phyloP scores from a whole-genome alignment of 2,888 invertebrate species.

The Papilio elwesi region DNA sequence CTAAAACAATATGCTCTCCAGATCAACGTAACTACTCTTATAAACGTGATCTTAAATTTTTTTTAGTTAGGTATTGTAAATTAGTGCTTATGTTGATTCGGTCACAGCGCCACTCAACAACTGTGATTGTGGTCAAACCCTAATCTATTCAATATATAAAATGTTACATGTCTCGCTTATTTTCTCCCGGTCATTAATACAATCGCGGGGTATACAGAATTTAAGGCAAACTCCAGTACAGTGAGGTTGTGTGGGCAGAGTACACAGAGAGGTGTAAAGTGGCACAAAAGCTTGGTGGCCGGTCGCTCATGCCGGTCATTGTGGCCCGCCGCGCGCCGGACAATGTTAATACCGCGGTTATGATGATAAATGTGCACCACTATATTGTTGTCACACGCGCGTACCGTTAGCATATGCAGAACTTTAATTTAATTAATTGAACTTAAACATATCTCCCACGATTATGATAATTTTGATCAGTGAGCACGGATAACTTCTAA shows the following conservation, averaged over 20 bases:
- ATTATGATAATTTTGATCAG: too few species aligned
- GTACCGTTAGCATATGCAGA: conserved; percentile 54
- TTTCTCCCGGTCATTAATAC: background rate
- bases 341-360: conserved; percentile 62
- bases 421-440: background rate
- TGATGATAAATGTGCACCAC: conserved; percentile 78
- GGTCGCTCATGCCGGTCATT: conserved; percentile 39
- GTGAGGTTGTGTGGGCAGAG: background rate
- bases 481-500: background rate
- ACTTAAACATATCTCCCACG: too few species aligned
- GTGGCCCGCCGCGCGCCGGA: conserved; percentile 47
- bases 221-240: background rate
- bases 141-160: background rate
- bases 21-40: too few species aligned
- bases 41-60: too few species aligned
- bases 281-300: conserved; percentile 20
- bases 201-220: background rate
- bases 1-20: too few species aligned
- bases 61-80: too few species aligned
- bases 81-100: too few species aligned
- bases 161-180: too few species aligned
- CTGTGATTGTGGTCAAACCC: background rate
- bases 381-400: conserved; percentile 55
- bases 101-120: too few species aligned
- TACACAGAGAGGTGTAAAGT: conserved; percentile 4